Base-by-base conservation (phyloP, 2,797 vertebrate species). In the Neosalanx taihuensis region DNA sequence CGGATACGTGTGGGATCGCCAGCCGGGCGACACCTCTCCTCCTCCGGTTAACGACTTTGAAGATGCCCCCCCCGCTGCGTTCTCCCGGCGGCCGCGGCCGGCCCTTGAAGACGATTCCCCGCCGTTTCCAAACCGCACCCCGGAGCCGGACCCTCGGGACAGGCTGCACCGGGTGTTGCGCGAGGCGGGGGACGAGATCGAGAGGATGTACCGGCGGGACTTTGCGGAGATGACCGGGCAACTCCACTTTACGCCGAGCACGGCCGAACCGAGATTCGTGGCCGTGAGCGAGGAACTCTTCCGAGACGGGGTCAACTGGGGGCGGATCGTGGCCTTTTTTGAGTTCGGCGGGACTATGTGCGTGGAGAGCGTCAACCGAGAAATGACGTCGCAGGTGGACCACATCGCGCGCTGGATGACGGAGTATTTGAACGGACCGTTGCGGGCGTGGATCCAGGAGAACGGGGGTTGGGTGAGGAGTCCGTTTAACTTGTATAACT, bases 251-350 rank as follows among this genome's bases (percentile, higher is more conserved):
- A 94, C 90, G 0, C 92, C 93, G 18, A 84, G 89, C 81, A 92
- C 90, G 2, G 93, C 89, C 61, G 86, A 90, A 77, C 88, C 89
- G 70, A 88, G 91, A 81, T 95, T 97, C 72, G 79, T 88, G 31
- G 87, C 92, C 0, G 92, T 96, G 75, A 90, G 92, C 69, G 94
- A 95, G 74, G 95, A 96, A 86, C 92, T 97, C 72, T 97, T 97
- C 88, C 91, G 91, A 81, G 94, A 96, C 0, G 96, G 94, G 9
- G 91, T 97, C 58, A 97, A 97, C 90, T 97, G 96, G 96, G 96
- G 96, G 69, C 91, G 95, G 58, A 95, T 97, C 20, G 89, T 97
- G 83, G 93, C 94, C 78, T 94, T 97, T 91, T 94, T 97, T 69
- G 95, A 95, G 84, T 95, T 97, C 15, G 95, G 95, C 0, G 94